phyloP scores from a whole-genome alignment of 1,140 invertebrate species.

The Drosophila erecta region DNA sequence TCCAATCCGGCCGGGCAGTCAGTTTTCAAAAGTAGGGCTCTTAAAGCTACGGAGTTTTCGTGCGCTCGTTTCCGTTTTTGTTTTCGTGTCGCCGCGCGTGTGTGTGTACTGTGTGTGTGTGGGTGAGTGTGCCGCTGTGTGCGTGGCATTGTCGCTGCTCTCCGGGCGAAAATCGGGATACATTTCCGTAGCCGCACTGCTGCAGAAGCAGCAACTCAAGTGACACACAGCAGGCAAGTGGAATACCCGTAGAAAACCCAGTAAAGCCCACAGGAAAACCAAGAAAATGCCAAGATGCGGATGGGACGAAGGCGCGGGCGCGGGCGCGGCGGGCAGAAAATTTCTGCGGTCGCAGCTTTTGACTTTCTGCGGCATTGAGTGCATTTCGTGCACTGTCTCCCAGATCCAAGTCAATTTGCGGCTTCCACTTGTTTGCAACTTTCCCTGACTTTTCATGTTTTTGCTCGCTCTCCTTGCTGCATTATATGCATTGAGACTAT shows the following conservation, averaged over 20 bases:
- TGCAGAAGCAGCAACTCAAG: conserved; percentile 31
- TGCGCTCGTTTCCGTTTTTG: conserved; percentile 65
- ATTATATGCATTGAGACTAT: background rate
- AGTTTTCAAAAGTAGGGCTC: conserved; percentile 51
- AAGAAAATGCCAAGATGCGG: conserved; percentile 25
- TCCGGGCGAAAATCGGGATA: conserved; percentile 73
- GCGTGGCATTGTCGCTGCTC: conserved; percentile 57
- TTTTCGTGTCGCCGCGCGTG: conserved; percentile 38
- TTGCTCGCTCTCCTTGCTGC: background rate
- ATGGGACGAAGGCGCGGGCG: background rate
- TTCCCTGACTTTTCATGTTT: conserved; percentile 30
- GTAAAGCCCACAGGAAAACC: conserved; percentile 5
- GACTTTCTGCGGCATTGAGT: conserved; percentile 28
- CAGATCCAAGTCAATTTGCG: conserved; percentile 26
- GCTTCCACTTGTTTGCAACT: conserved; percentile 40
- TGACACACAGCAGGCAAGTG: conserved; percentile 44
- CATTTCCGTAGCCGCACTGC: conserved; percentile 60
- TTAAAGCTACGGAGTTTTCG: conserved; percentile 55
- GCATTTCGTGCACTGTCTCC: conserved; percentile 32
- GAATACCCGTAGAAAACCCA: conserved; percentile 11
- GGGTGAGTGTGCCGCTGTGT: conserved; percentile 42
- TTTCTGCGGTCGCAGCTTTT: conserved; percentile 30
- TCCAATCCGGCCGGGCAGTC: conserved; percentile 4
- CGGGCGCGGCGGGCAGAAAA: conserved; percentile 18
- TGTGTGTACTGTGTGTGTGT: conserved; percentile 31